Percentiles rank a stretch among this genome's conserved stretches.
Evolutionary conservation across 2,888 invertebrate species (phyloP).

Genomic region (Acanthococcus lagerstroemiae): DNA sequence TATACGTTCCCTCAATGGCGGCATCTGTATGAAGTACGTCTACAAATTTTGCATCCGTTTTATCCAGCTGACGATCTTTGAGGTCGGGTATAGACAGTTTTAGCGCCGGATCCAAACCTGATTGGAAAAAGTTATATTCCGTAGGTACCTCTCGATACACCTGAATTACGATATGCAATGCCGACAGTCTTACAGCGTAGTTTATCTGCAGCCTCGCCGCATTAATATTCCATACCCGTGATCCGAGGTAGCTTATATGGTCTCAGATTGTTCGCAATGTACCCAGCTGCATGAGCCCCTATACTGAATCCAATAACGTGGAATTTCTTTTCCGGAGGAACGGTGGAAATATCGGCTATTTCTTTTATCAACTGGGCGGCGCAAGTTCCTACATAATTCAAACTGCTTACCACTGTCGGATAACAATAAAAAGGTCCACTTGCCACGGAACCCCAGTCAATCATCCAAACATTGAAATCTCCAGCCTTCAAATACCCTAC

Average conservation of each 20-base stretch:
- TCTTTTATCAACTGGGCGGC: slow-evolving; percentile 45
- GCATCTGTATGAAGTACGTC: slow-evolving; percentile 64
- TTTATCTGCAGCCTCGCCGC: too few species aligned
- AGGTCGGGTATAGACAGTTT: slow-evolving; percentile 48
- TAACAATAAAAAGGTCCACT: slow-evolving; percentile 44
- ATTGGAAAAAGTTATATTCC: background rate
- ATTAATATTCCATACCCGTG: slow-evolving; percentile 48
- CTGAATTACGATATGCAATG: background rate
- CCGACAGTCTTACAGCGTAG: background rate
- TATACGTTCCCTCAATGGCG: slow-evolving; percentile 54
- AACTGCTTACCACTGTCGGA: slow-evolving; percentile 53
- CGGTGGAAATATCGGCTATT: slow-evolving; percentile 25
- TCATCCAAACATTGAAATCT: slow-evolving; percentile 50
- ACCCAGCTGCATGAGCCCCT: slow-evolving; percentile 45
- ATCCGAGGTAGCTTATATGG: slow-evolving; percentile 49
- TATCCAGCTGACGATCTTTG: slow-evolving; percentile 49
- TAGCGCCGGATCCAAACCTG: slow-evolving; percentile 54
- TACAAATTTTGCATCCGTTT: slow-evolving; percentile 55
- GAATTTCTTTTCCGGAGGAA: slow-evolving; percentile 38
- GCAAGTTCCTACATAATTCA: slow-evolving; percentile 52
- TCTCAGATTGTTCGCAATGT: slow-evolving; percentile 45
- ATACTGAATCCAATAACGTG: slow-evolving; percentile 58
- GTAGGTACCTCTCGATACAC: background rate
- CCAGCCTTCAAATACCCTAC: slow-evolving; percentile 50
- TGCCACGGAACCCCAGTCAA: slow-evolving; percentile 54